These are phyloP conservation scores for Vannuccia rotundouncinata DNA, from an alignment of 2,888 invertebrate species.

Conservation along the genomic window DNA sequence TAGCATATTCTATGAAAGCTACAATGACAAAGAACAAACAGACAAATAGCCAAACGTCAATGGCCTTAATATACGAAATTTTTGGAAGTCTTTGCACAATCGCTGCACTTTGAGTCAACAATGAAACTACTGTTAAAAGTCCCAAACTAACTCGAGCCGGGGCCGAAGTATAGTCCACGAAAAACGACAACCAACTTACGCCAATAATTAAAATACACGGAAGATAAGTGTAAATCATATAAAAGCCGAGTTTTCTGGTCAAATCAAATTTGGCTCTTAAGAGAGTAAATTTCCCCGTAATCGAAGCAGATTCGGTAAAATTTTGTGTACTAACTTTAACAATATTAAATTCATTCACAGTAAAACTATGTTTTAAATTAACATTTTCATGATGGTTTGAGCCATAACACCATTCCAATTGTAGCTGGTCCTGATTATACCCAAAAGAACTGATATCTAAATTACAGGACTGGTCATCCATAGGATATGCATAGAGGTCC, in stretches of 20 bases:
- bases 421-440: conserved; percentile 16
- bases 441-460: conserved; percentile 33
- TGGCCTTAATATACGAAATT: conserved; percentile 35
- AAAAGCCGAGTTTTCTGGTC: conserved; percentile 35
- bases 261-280: not conserved
- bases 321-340: not conserved
- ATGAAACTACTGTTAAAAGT: conserved; percentile 23
- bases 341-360: conserved; percentile 29
- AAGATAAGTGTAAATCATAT: conserved; percentile 1
- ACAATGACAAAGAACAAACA: conserved; percentile 31
- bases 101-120: conserved; percentile 30
- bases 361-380: not conserved
- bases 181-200: conserved; percentile 35
- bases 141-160: conserved; percentile 31
- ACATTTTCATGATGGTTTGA: not conserved
- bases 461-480: conserved; percentile 36
- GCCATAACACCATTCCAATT: conserved; percentile 27
- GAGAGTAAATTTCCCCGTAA: conserved; percentile 27
- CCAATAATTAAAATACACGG: conserved; percentile 28
- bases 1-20: conserved; percentile 32
- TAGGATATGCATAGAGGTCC: conserved; percentile 36
- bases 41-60: conserved; percentile 35
- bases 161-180: conserved; percentile 28
- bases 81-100: conserved; percentile 21
- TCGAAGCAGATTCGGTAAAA: conserved; percentile 5